phyloP scores from a whole-genome alignment of 2,113 vertebrate species.

The Taurulus bubalis region DNA sequence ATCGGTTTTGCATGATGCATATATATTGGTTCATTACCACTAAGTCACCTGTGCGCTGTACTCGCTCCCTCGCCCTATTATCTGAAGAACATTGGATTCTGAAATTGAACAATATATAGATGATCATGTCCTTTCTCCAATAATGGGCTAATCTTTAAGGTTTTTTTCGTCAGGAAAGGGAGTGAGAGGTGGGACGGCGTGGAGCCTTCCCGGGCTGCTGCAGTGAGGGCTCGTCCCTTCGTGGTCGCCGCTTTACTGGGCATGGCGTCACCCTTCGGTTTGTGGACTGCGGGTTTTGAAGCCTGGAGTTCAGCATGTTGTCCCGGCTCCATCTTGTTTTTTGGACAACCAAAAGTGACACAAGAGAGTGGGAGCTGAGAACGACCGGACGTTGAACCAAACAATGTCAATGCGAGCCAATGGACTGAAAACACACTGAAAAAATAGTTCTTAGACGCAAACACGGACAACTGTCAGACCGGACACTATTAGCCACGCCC shows the following conservation, averaged over 20 bases:
- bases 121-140: conserved; percentile 43
- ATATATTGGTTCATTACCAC: conserved; percentile 83
- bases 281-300: not conserved
- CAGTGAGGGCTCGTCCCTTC: not conserved
- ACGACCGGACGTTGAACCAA: too few relatives aligned
- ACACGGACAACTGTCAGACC: too few relatives aligned
- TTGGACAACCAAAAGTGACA: not conserved
- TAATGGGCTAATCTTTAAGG: not conserved
- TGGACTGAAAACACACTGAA: not conserved
- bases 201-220: too few relatives aligned
- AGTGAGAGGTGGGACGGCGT: not conserved
- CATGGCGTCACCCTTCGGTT: too few relatives aligned
- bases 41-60: conserved; percentile 74
- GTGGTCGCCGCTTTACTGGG: too few relatives aligned
- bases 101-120: conserved; percentile 72
- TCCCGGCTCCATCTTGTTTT: not conserved
- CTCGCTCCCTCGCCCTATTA: conserved; percentile 66
- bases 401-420: too few relatives aligned
- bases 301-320: not conserved
- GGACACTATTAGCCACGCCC: not conserved
- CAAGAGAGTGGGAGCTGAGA: not conserved
- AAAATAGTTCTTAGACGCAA: not conserved
- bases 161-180: not conserved
- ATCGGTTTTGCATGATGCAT: conserved; percentile 77
- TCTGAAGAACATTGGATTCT: conserved; percentile 73